Percentiles rank a stretch among this genome's conserved stretches.
Evolutionary conservation across 2,113 vertebrate species (phyloP).

Genomic region (Seriola quinqueradiata): DNA sequence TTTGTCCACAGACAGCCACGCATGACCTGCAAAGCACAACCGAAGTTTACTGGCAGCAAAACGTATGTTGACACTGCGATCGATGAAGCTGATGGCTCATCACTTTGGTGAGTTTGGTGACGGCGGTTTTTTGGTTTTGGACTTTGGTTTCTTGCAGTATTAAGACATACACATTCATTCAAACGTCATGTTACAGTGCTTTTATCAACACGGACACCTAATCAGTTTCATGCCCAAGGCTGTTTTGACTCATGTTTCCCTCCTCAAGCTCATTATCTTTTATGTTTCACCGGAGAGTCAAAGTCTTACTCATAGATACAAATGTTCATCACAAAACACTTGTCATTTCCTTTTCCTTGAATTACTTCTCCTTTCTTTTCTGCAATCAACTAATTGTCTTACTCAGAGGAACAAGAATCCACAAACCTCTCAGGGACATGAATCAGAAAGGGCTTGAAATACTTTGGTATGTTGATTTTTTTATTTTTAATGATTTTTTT

Average conservation of each 20-base stretch:
- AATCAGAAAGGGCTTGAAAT: no score
- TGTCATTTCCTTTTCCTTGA: background rate
- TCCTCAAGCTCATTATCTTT: constrained; percentile 6
- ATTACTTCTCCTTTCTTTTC: no score
- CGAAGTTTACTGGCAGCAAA: background rate
- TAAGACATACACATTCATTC: constrained; percentile 15
- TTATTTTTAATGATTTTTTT: no score
- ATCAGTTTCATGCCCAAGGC: background rate
- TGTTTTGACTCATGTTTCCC: constrained; percentile 18
- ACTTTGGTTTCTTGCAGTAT: background rate
- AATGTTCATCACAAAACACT: background rate
- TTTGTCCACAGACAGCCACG: background rate
- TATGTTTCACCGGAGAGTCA: background rate
- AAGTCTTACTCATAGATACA: background rate
- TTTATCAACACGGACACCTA: constrained; percentile 5
- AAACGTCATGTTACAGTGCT: constrained; percentile 21
- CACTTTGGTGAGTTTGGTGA: background rate
- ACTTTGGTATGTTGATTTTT: no score
- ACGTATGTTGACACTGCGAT: background rate
- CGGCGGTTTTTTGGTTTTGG: background rate
- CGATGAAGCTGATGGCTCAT: background rate
- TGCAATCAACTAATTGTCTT: no score
- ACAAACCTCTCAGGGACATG: no score
- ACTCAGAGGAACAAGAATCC: no score
- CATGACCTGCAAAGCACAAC: background rate